Percentiles rank a stretch among this genome's conserved stretches.
Conservation (phyloP, 2,113 vertebrate species). For the Synchiropus splendidus region DNA sequence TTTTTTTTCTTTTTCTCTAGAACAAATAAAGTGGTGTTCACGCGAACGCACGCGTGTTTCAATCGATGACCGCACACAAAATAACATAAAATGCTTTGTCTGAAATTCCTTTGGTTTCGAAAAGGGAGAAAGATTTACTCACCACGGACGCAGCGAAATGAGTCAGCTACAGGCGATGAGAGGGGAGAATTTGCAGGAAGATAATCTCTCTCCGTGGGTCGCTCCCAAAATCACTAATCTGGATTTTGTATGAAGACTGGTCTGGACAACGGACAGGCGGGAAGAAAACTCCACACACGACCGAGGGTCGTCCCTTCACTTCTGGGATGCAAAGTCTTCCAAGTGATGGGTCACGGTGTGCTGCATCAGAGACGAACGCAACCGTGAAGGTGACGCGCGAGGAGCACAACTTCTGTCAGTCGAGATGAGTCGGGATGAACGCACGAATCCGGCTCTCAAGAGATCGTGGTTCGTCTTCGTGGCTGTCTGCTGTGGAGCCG, state of each 20-base stretch:
- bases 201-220: too few relatives aligned
- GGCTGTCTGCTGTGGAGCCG: slow-evolving; percentile 35
- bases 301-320: neutral
- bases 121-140: neutral
- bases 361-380: slow-evolving; percentile 1
- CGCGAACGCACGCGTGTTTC: too few relatives aligned
- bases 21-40: too few relatives aligned
- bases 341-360: neutral
- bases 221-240: too few relatives aligned
- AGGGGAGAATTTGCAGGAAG: neutral
- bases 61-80: too few relatives aligned
- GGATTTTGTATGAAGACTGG: too few relatives aligned
- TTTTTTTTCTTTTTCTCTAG: neutral
- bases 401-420: slow-evolving; percentile 1
- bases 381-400: slow-evolving; percentile 15
- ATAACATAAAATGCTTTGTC: too few relatives aligned
- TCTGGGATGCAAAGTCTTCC: neutral
- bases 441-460: too few relatives aligned
- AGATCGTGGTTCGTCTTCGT: slow-evolving; percentile 4
- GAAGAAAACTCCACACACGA: too few relatives aligned
- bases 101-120: too few relatives aligned
- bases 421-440: slow-evolving; percentile 6
- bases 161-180: slow-evolving; percentile 1
- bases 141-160: neutral
- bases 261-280: too few relatives aligned